These are phyloP conservation scores for Picus viridis DNA, from an alignment of 2,797 vertebrate species.

Conservation along the genomic window DNA sequence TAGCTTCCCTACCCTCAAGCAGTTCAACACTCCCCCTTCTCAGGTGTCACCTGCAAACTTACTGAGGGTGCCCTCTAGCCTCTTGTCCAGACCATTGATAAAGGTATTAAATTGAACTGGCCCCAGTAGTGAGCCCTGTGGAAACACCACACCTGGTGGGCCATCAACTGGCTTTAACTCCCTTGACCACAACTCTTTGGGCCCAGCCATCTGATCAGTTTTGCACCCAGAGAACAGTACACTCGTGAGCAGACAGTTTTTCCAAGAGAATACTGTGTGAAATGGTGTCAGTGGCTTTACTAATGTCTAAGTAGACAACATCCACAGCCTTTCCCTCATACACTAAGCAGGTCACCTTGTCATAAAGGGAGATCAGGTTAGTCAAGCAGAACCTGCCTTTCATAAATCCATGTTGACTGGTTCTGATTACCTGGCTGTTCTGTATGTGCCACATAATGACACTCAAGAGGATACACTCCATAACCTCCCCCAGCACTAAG, in stretches of 20 bases:
- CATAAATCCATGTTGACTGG: not conserved
- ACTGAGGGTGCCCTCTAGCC: not conserved
- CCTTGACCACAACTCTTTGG: too few relatives aligned
- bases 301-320: not conserved
- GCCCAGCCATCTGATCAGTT: too few relatives aligned
- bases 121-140: not conserved
- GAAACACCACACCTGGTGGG: not conserved
- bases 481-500: fast-evolving
- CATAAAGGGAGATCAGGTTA: not conserved
- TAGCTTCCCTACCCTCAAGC: not conserved
- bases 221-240: not conserved
- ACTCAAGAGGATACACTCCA: not conserved
- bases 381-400: not conserved
- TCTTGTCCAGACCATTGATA: not conserved
- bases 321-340: not conserved
- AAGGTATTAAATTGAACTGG: not conserved
- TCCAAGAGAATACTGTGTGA: not conserved
- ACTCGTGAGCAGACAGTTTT: not conserved
- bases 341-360: not conserved
- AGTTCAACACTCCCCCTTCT: not conserved
- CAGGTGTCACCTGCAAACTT: not conserved
- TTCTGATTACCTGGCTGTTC: not conserved
- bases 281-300: not conserved
- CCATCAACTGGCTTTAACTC: not conserved
- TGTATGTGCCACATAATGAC: fast-evolving